Percentiles rank a stretch among this genome's conserved stretches.
phyloP scores from a whole-genome alignment of 1,140 invertebrate species.

The Drosophila busckii region DNA sequence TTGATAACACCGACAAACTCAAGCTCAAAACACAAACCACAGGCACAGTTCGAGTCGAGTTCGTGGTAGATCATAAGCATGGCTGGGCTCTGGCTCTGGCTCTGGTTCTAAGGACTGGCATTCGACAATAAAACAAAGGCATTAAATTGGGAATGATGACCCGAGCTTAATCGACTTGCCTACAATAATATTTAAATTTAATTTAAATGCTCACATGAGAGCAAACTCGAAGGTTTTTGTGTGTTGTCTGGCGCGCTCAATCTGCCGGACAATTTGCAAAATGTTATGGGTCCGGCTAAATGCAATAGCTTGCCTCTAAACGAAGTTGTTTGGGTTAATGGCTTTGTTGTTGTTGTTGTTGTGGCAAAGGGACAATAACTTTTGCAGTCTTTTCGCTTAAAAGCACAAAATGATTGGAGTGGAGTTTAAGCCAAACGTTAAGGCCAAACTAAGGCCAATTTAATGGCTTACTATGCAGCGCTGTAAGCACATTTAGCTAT shows the following conservation, averaged over 20 bases:
- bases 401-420: slow-evolving; percentile 60
- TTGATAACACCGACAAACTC: slow-evolving; percentile 41
- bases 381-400: slow-evolving; percentile 62
- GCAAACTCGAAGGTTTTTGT: slow-evolving; percentile 52
- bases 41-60: no score
- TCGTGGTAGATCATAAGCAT: no score
- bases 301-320: slow-evolving; percentile 44
- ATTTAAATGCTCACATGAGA: slow-evolving; percentile 78
- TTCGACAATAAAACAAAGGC: slow-evolving; percentile 64
- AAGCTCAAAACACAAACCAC: no score
- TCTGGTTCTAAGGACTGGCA: slow-evolving; percentile 5
- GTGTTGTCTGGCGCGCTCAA: slow-evolving; percentile 33
- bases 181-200: slow-evolving; percentile 78
- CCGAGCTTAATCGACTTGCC: slow-evolving; percentile 72
- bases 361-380: slow-evolving; percentile 55
- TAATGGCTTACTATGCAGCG: slow-evolving; percentile 63
- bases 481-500: no score
- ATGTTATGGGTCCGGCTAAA: slow-evolving; percentile 47
- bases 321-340: slow-evolving; percentile 47
- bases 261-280: slow-evolving; percentile 65
- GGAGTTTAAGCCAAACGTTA: slow-evolving; percentile 29
- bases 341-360: slow-evolving; percentile 34
- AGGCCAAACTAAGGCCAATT: slow-evolving; percentile 20
- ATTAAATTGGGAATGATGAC: slow-evolving; percentile 71
- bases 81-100: neutral